Base-by-base conservation (phyloP, 2,113 vertebrate genomes). In the Podiceps cristatus region DNA sequence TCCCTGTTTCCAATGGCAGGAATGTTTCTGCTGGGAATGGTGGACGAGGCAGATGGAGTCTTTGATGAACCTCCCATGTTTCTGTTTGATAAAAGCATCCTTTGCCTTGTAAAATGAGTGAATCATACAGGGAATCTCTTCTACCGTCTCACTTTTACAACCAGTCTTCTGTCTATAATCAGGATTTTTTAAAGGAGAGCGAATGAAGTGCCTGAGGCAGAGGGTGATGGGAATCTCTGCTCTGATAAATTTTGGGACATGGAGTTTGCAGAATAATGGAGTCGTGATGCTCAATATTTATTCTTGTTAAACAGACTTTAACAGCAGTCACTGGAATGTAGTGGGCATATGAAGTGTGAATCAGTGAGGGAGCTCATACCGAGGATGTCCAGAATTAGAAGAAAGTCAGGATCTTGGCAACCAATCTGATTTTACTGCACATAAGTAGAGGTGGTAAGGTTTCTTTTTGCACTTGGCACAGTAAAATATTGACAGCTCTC, bases 371-470 rank as follows among this genome's bases (percentile, higher is more conserved):
- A 88, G 60, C 60, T 90, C 62, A 28, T 75, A 55, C 18, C 42
- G 81, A 90, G 40, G 29, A 59, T 72, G 45, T 72, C 66, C 78
- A 86, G 33, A 75, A 77, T 60, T 72, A 76, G 45, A 89, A 83
- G 16, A 75, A 94, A 95, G 35, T 55, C 63, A 35, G 50, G 40
- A 63, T 78, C 89, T 69, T 94, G 55, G 82, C 84, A 90, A 91
- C 56, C 74, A 93, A 31, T 75, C 67, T 94, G 76, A 93, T 98
- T 91, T 93, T 93, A 75, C 42, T 67, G 92, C 69, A 93, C 45
- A n/a, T 18, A 87, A 81, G 50, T 93, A 96, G 85, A 87, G n/a
- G 33, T 60, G 23, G 63, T 5, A 10, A 89, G 62, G 44, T 84
- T 96, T 94, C n/a, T 84, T 92, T 94, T 78, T 93, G 58, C 86